Conservation (phyloP, 2,797 vertebrate species). For the Esox masquinongy region DNA sequence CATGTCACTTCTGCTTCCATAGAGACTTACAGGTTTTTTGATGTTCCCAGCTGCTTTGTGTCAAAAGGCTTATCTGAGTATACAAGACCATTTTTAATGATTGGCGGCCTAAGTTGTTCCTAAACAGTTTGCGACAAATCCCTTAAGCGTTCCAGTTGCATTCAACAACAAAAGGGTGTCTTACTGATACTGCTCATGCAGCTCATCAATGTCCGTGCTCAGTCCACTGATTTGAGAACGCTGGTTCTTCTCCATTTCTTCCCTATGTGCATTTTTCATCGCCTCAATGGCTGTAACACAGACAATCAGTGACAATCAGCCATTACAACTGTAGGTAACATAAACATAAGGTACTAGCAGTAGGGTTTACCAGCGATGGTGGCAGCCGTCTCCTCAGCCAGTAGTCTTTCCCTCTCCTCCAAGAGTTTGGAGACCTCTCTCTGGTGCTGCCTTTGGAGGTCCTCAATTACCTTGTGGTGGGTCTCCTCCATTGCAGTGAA, state of each 20-base stretch:
- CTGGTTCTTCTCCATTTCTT: conserved; percentile 94
- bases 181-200: conserved; percentile 91
- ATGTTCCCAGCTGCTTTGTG: background rate
- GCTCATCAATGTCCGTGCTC: conserved; percentile 90
- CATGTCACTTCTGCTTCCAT: background rate
- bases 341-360: background rate
- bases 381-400: conserved; percentile 95
- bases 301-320: background rate
- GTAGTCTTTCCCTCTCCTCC: conserved; percentile 91
- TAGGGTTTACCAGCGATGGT: conserved; percentile 89
- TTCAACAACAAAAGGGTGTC: conserved; percentile 41
- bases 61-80: background rate
- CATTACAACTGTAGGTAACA: background rate
- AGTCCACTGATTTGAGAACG: conserved; percentile 91
- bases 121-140: background rate
- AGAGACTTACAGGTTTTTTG: background rate
- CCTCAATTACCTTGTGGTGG: conserved; percentile 93
- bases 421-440: conserved; percentile 93
- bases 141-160: background rate
- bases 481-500: conserved; percentile 98
- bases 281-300: conserved; percentile 89
- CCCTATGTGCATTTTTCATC: conserved; percentile 98
- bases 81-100: background rate
- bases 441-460: conserved; percentile 95
- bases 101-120: background rate